Conservation (phyloP, 2,888 invertebrate species). For the Bhutanitis thaidina region DNA sequence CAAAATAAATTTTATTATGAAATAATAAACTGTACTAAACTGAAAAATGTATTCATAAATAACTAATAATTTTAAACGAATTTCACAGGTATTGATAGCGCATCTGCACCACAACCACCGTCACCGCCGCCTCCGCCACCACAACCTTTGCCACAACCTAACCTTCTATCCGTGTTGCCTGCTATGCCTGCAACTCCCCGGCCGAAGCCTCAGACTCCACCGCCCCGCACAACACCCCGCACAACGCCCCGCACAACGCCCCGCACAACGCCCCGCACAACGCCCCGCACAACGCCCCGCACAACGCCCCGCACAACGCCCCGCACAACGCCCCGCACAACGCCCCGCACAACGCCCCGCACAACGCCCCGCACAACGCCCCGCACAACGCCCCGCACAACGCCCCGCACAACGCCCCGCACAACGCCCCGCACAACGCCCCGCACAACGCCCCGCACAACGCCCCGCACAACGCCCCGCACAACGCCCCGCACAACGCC, state of each 20-base stretch:
- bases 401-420: not conserved
- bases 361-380: not conserved
- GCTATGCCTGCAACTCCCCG: not conserved
- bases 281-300: not conserved
- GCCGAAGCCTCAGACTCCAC: not conserved
- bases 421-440: not conserved
- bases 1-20: too few species aligned
- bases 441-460: not conserved
- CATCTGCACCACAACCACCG: slow-evolving; percentile 25
- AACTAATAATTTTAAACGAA: too few species aligned
- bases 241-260: not conserved
- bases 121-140: slow-evolving; percentile 30
- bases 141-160: slow-evolving; percentile 25
- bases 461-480: not conserved
- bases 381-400: not conserved
- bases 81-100: slow-evolving; percentile 34
- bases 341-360: not conserved
- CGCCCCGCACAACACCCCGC: not conserved
- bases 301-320: not conserved
- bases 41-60: too few species aligned
- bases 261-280: not conserved
- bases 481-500: not conserved
- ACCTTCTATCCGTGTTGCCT: slow-evolving; percentile 13
- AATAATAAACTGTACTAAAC: too few species aligned
- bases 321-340: not conserved